Evolutionary conservation across 2,888 invertebrate genomes (phyloP).

Genomic region (Unio pictorum): DNA sequence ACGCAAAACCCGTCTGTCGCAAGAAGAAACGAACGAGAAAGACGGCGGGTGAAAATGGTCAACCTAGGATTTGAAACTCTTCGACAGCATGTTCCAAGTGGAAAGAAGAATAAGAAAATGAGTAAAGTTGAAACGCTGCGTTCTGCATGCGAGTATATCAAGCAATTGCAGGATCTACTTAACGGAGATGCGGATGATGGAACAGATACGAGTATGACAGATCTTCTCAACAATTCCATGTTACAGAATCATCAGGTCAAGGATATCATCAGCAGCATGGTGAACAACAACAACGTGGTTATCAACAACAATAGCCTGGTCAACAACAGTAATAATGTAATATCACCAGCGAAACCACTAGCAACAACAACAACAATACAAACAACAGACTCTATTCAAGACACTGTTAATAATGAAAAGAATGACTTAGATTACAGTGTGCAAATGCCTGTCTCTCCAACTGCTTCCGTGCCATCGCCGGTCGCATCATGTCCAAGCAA

Average conservation of each 20-base stretch:
- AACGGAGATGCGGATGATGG: conserved; percentile 8
- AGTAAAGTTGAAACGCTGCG: conserved; percentile 69
- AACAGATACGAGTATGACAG: conserved; percentile 6
- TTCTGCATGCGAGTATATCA: conserved; percentile 67
- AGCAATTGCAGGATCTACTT: conserved; percentile 54
- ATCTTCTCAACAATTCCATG: conserved; percentile 21
- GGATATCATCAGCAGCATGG: conserved; percentile 15
- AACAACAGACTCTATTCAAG: conserved; percentile 4
- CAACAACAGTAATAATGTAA: conserved; percentile 2
- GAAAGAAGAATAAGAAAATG: conserved; percentile 66
- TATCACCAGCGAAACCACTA: conserved; percentile 7
- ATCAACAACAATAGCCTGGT: neutral
- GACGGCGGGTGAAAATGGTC: conserved; percentile 91
- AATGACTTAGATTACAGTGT: no score
- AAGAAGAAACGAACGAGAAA: conserved; percentile 91
- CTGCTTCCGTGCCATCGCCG: no score
- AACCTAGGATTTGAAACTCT: conserved; percentile 67
- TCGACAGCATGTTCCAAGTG: conserved; percentile 65
- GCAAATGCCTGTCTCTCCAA: no score
- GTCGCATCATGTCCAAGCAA: no score
- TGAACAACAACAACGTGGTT: conserved; percentile 5
- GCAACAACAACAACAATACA: conserved; percentile 13
- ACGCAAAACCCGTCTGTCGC: conserved; percentile 82
- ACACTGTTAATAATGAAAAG: no score
- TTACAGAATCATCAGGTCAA: conserved; percentile 28